Base-by-base conservation (phyloP, 30 jellyfish, hydroid and myxozoan genomes). In the Aurelia aurita region DNA sequence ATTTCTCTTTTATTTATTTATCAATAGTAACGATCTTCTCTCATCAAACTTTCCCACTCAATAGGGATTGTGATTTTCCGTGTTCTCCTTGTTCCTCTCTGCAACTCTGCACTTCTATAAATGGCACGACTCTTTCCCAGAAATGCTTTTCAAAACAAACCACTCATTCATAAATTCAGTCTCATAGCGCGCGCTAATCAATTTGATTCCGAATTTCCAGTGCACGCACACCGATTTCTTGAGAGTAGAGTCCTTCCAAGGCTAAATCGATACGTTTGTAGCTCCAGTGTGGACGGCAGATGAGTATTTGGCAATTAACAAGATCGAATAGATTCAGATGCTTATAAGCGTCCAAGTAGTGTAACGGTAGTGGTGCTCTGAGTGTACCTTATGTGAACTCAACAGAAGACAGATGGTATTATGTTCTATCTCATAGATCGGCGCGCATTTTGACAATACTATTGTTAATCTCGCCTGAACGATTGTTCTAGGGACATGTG, bases 401-500 rank as follows among this genome's bases (percentile, higher is more conserved):
- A 31, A 39, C 16, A 5, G 15, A 55, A 16, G 67, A 22, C 93
- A 43, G 87, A 69, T 83, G 93, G 87, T 80, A 69, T 2, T 71
- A 58, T 6, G 46, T 39, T 61, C 22, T 59, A 60, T 59, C 44
- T 67, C 64, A 58, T 45, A 15, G 74, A 83, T 58, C 61, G 93
- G 87, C 93, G 93, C 93, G 72, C 93, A 70, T 25, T 61, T 23
- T 64, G 72, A 79, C 89, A 79, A 58, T 74, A 1, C 75, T 28
- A 83, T 60, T 83, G 85, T 46, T 28, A 19, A 64, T 32, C 22
- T 16, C n/a, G 79, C 78, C 88, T 77, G 49, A 43, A 63, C 59
- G 47, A 83, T 87, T 87, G 85, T 87, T 87, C 53, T 84, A 59
- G 76, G 68, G 88, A 76, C 96, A 87, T 76, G 96, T 35, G 96